A percentile compares a stretch with the other conserved stretches of the same genome.
phyloP scores from a whole-genome alignment of 2,797 vertebrate genomes.

The Chloroceryle inda region DNA sequence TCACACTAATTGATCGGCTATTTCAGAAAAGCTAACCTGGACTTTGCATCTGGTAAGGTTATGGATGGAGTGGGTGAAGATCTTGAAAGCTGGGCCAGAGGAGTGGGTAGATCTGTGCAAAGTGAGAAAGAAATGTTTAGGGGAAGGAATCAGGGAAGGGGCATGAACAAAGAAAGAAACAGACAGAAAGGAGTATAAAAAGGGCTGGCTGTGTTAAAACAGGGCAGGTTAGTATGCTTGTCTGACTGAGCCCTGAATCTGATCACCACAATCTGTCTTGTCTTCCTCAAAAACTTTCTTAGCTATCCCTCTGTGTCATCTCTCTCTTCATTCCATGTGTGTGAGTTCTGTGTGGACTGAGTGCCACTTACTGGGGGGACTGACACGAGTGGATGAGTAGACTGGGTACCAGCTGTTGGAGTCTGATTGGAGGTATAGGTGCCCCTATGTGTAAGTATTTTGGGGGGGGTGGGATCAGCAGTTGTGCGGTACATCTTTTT shows the following conservation, averaged over 20 bases:
- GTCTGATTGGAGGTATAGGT: background rate
- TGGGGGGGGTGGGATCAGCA: rapidly evolving
- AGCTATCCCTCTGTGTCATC: background rate
- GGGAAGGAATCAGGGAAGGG: background rate
- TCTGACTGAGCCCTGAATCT: background rate
- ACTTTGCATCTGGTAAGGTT: background rate
- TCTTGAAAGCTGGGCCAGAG: background rate
- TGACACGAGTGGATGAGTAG: background rate
- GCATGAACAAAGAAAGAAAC: background rate
- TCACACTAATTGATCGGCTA: background rate
- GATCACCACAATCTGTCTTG: background rate
- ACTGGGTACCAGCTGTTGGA: background rate
- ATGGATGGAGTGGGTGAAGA: background rate
- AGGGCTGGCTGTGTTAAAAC: background rate
- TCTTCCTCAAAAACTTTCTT: background rate
- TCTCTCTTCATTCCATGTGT: background rate
- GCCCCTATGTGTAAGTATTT: background rate
- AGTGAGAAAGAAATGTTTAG: background rate
- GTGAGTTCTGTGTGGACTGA: background rate
- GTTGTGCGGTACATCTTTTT: background rate
- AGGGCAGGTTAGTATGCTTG: rapidly evolving
- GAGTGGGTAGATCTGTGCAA: background rate
- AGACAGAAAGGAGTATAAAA: background rate
- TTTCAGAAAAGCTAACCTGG: background rate
- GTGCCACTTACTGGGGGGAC: background rate